A percentile compares a stretch with the other conserved stretches of the same genome.
phyloP scores from a whole-genome alignment of 2,113 vertebrate species.

The Phalacrocorax brasilianus region DNA sequence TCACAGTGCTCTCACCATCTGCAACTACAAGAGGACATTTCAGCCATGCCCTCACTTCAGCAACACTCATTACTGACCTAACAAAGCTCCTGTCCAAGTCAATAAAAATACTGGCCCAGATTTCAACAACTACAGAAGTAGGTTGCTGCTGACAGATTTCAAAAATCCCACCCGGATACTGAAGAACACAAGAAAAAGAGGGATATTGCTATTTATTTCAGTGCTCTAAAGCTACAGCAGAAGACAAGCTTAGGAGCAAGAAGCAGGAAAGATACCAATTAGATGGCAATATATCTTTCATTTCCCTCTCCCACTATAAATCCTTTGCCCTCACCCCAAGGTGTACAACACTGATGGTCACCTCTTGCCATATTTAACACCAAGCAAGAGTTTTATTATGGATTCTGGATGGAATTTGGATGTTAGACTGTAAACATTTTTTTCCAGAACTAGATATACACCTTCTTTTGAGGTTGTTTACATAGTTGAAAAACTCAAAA shows the following conservation, averaged over 20 bases:
- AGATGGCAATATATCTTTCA: background rate
- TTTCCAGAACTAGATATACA: background rate
- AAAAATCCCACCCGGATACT: background rate
- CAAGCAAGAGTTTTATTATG: background rate
- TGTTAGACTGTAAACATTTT: background rate
- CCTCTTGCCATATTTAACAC: background rate
- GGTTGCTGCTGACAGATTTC: background rate
- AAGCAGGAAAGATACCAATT: background rate
- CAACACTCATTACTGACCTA: background rate
- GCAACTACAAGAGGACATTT: background rate
- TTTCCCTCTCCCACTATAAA: background rate
- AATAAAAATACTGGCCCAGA: slow-evolving; percentile 5
- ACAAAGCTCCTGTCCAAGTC: slow-evolving; percentile 5
- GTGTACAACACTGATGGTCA: background rate
- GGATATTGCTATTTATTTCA: background rate
- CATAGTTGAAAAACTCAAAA: background rate
- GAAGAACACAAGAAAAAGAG: background rate
- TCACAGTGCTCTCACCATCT: background rate
- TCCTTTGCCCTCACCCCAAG: background rate
- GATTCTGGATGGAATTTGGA: background rate
- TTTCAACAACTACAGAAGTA: slow-evolving; percentile 15
- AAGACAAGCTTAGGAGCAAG: background rate
- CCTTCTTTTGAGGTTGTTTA: background rate
- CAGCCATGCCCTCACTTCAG: slow-evolving; percentile 17
- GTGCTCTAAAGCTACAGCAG: background rate